These are phyloP conservation scores for Melanotaenia nigrans DNA, from an alignment of 2,797 vertebrate species.

Conservation along the genomic window DNA sequence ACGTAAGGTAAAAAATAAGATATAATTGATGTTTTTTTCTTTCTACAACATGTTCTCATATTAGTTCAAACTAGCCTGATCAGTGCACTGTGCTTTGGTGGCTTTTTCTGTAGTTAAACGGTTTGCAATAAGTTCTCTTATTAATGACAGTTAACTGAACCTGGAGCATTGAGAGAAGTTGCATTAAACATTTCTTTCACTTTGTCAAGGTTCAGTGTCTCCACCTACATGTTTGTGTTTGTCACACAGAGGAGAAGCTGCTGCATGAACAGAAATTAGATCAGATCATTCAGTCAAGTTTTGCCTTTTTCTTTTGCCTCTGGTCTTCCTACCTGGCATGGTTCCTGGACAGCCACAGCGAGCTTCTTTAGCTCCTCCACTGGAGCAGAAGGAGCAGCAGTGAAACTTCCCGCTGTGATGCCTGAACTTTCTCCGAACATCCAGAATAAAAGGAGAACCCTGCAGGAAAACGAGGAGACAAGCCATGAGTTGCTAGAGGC, in stretches of 20 bases:
- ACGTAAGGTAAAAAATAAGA: no score
- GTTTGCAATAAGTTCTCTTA: no score
- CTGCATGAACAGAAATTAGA: background rate
- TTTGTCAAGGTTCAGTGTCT: background rate
- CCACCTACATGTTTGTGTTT: no score
- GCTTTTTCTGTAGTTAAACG: no score
- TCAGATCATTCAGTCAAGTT: background rate
- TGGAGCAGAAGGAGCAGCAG: constrained; percentile 96
- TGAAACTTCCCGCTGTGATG: constrained; percentile 89
- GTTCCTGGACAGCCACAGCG: constrained; percentile 91
- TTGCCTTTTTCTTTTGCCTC: background rate
- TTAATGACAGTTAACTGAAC: no score
- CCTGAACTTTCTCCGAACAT: constrained; percentile 82
- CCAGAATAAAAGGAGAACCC: constrained; percentile 89
- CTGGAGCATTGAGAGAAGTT: background rate
- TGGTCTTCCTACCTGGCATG: constrained; percentile 86
- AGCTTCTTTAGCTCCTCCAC: constrained; percentile 88
- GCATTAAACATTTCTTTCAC: no score
- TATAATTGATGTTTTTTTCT: background rate
- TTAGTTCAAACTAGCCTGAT: background rate
- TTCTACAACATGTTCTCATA: background rate
- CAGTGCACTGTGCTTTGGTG: background rate
- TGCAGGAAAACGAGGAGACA: constrained; percentile 53
- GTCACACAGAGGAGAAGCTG: background rate
- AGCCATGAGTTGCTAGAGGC: background rate